phyloP scores from a whole-genome alignment of 2,113 vertebrate genomes.

The Montifringilla adamsi region DNA sequence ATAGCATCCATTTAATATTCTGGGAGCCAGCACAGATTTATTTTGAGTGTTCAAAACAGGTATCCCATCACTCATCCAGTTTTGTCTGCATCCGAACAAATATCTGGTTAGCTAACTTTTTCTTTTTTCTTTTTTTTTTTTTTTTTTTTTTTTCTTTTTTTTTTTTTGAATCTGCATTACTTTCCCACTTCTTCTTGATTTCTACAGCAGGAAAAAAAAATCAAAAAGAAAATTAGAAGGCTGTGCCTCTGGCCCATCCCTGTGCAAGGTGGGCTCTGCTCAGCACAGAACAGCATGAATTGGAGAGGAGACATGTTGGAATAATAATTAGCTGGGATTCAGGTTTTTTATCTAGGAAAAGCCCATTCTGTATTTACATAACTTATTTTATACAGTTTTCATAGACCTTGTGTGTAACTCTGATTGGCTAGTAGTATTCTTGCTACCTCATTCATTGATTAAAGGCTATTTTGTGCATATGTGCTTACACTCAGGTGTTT shows the following conservation, averaged over 20 bases:
- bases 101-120: not conserved
- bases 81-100: not conserved
- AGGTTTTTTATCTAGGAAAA: not conserved
- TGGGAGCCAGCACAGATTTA: not conserved
- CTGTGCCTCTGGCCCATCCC: not conserved
- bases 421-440: not conserved
- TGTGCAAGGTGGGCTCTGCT: not conserved
- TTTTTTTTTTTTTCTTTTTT: not conserved
- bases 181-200: not conserved
- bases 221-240: not conserved
- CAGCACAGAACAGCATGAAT: not conserved
- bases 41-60: not conserved
- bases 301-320: not conserved
- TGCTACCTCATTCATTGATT: not conserved
- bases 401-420: not conserved
- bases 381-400: not conserved
- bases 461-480: not conserved
- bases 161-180: not conserved
- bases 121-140: not conserved
- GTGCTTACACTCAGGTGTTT: not conserved
- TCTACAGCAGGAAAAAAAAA: not conserved
- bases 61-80: not conserved
- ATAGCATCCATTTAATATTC: not conserved
- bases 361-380: not conserved
- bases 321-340: not conserved